Evolutionary conservation across 2,113 vertebrate species (phyloP).

Genomic region (Hylia prasina): DNA sequence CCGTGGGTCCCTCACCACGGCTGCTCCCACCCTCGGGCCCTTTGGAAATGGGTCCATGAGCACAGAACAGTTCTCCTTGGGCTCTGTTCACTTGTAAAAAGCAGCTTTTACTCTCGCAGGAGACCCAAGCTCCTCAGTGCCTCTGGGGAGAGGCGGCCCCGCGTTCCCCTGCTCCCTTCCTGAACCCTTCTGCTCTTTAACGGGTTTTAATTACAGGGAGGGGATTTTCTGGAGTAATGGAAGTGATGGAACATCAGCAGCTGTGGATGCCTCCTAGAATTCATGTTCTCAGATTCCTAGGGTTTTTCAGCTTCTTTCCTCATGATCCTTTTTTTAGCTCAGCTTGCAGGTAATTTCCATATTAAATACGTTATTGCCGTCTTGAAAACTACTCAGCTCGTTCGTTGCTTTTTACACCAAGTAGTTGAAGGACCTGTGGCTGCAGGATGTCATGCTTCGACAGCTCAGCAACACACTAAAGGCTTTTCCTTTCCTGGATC

Average conservation of each 20-base stretch:
- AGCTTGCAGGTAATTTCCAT: neutral
- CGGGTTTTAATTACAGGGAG: neutral
- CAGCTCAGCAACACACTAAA: neutral
- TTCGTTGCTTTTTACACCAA: neutral
- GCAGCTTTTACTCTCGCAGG: neutral
- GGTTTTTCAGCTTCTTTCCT: neutral
- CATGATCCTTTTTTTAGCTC: neutral
- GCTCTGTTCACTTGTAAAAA: neutral
- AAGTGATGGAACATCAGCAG: neutral
- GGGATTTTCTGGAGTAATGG: neutral
- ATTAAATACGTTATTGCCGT: neutral
- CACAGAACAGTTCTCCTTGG: neutral
- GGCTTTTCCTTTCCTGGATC: neutral
- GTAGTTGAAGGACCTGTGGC: neutral
- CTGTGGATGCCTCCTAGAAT: neutral
- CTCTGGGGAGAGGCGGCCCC: neutral
- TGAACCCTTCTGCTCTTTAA: accelerated
- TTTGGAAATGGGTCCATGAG: neutral
- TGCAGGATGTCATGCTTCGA: neutral
- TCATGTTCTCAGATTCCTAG: neutral
- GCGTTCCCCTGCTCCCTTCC: neutral
- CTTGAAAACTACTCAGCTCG: neutral
- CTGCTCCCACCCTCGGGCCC: neutral
- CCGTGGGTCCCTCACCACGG: neutral
- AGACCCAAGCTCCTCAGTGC: neutral